Evolutionary conservation across 2,113 vertebrate species (phyloP), one percentile per base, ranked within the genome.

Genomic region (Lagenorhynchus albirostris): DNA sequence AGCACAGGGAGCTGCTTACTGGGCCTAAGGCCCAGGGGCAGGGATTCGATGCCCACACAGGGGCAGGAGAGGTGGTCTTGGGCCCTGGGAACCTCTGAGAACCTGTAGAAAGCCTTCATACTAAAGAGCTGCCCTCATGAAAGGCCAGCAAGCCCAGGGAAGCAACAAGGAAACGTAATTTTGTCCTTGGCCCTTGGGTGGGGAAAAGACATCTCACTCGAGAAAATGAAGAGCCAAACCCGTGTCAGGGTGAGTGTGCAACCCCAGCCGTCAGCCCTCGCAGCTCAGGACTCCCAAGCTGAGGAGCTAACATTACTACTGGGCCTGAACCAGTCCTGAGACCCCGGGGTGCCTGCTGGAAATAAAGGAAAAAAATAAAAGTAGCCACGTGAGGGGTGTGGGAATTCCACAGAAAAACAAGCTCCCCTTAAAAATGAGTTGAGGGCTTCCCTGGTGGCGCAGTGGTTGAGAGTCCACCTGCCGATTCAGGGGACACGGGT

Each of bases 181-280:
- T 50, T 87, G 29, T 47, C 44, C 25, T 4, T 8, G 18, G 26
- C n/a, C 26, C 36, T 29, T 21, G 13, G n/a, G 29, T 47, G 8
- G 63, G 23, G 14, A 47, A 55, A 60, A 20, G 36, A 73, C 63
- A 12, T 65, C 41, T 44, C 53, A 3, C 70, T 29, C 5, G 14
- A 18, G 90, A 26, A 68, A 67, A 50, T 36, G 18, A 62, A 14
- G 38, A 36, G 8, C 58, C 44, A 60, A 50, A 33, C 20, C 20
- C 53, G 2, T 29, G 1, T 60, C 26, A 20, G 8, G 33, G 5
- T 3, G 44, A 2, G 12, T 21, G 7, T 17, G 1, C 23, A 3
- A 11, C 33, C 29, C 20, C 18, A 44, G 25, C 33, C 5, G 1
- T 31, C n/a, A 23, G n/a, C 31, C 29, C 41, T 58, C 6, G 26